phyloP scores from a whole-genome alignment of 2,888 invertebrate genomes.

The Hesperia comma region DNA sequence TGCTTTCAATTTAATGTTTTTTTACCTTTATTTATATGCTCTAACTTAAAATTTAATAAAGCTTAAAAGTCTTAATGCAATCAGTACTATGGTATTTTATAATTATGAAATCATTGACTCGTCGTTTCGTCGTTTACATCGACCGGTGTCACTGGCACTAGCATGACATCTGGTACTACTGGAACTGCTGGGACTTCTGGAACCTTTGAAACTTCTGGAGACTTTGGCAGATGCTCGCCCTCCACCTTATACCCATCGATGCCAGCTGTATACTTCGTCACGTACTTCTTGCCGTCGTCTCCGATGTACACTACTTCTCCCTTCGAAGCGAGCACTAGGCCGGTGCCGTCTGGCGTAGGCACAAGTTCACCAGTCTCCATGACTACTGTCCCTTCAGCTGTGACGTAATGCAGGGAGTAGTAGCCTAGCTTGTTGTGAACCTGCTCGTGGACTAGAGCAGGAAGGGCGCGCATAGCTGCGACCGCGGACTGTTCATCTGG shows the following conservation, averaged over 20 bases:
- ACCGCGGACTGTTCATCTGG: conserved; percentile 58
- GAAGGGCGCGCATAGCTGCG: conserved; percentile 48
- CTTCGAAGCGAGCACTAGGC: conserved; percentile 56
- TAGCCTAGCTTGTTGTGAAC: conserved; percentile 58
- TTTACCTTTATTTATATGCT: too few relatives aligned
- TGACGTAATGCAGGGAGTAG: conserved; percentile 61
- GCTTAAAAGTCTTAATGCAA: too few relatives aligned
- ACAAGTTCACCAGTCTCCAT: conserved; percentile 60
- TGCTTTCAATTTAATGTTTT: too few relatives aligned
- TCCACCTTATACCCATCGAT: conserved; percentile 57
- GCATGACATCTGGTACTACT: neutral
- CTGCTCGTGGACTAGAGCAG: conserved; percentile 55
- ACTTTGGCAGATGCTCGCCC: conserved; percentile 54
- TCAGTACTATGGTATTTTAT: too few relatives aligned
- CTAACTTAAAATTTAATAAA: too few relatives aligned
- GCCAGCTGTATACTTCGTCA: conserved; percentile 63
- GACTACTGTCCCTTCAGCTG: conserved; percentile 62
- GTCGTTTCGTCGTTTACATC: neutral
- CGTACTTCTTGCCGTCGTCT: conserved; percentile 62
- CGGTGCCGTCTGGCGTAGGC: conserved; percentile 51
- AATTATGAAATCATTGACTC: neutral
- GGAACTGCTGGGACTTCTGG: conserved; percentile 2
- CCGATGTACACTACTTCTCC: conserved; percentile 61
- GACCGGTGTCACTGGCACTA: neutral
- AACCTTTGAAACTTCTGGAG: conserved; percentile 39